Evolutionary conservation across 2,113 vertebrate genomes (phyloP), one percentile per base, ranked within the genome.

Genomic region (Protobothrops flavoviridis): DNA sequence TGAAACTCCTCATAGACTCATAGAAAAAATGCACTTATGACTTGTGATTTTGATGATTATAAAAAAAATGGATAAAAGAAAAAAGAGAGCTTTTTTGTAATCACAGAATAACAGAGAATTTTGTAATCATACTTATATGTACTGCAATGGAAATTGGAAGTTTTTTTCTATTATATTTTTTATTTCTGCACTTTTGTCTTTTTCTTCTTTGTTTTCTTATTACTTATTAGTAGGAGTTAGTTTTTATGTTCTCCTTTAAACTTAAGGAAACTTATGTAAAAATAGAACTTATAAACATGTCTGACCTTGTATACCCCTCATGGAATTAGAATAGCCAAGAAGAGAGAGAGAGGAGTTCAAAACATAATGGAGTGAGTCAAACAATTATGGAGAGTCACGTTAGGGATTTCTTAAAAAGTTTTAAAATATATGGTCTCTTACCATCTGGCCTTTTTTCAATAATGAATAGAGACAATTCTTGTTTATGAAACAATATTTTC

Each of bases 391-490:
- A 89, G 33, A 86, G 88, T 94, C 59, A 0, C 0, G 0, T 53
- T 61, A 55, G 91, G 59, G 86, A 55, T 61, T 85, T 91, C 39
- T 64, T 88, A 93, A 88, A 93, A 95, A 95, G 88, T 81, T 94
- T 90, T 74, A 89, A 7, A 64, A 92, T 57, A 59, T 87, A 1
- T 48, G 90, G 50, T 90, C 7, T 53, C 94, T 90, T 9, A 81
- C 91, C 88, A 33, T 39, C 48, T 4, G 26, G 4, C 8, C 48
- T 8, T 59, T 94, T 53, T 53, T 45, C 56, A 50, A 56, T 61
- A 89, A 92, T 53, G 33, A 91, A 64, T 90, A 5, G 0, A 0
- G 90, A 52, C 87, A 94, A 88, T 59, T 88, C 53, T 53, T 52
- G 56, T 53, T 85, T 94, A 74, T 87, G 59, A 93, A 91, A 85